Evolutionary conservation across 2,888 invertebrate species (phyloP).

Genomic region (Ischnura elegans): DNA sequence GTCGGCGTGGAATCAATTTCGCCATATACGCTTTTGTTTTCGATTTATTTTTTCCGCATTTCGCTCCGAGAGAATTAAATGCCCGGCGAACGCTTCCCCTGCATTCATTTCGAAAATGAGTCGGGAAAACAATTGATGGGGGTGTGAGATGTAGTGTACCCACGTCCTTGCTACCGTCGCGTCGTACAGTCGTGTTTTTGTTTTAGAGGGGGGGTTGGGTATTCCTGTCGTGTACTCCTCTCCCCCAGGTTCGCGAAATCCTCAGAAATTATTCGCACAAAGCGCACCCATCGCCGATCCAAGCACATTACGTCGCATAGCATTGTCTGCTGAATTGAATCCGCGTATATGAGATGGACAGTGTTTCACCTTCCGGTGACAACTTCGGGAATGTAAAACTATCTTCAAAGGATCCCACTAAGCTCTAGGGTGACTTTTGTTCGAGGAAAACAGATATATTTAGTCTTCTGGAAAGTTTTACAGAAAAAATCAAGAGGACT

Average conservation of each 20-base stretch:
- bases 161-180: background rate
- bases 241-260: background rate
- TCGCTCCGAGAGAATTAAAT: constrained; percentile 11
- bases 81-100: background rate
- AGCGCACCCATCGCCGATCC: background rate
- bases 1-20: constrained; percentile 8
- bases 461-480: too few relatives aligned
- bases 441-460: too few relatives aligned
- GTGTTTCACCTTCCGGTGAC: background rate
- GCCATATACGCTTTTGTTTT: background rate
- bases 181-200: too few relatives aligned
- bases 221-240: background rate
- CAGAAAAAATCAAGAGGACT: too few relatives aligned
- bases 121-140: background rate
- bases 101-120: background rate
- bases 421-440: too few relatives aligned
- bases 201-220: too few relatives aligned
- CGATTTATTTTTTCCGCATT: background rate
- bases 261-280: too few relatives aligned
- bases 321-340: background rate
- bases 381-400: too few relatives aligned
- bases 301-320: background rate
- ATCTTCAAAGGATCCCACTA: too few relatives aligned
- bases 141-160: background rate
- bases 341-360: background rate